Evolutionary conservation across 2,888 invertebrate genomes (phyloP).

Genomic region (Lottia scabra): DNA sequence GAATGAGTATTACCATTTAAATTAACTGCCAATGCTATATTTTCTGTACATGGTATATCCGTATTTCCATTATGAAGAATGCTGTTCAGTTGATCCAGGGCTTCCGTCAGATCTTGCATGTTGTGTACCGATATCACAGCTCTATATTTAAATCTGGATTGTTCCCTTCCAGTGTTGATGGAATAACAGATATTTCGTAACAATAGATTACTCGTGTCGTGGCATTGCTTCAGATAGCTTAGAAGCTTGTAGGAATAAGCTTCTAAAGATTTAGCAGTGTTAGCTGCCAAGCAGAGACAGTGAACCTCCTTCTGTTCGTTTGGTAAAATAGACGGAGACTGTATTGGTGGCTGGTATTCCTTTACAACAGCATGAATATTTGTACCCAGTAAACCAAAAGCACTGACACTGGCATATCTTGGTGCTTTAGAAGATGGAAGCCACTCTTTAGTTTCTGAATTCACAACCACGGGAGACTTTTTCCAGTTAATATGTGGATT

Average conservation of each 20-base stretch:
- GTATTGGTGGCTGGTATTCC: background rate
- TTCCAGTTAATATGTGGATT: conserved; percentile 2
- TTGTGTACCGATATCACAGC: background rate
- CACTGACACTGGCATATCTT: background rate
- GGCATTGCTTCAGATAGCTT: background rate
- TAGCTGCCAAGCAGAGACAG: background rate
- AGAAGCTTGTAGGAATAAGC: background rate
- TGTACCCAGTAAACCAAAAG: background rate
- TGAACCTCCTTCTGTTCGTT: background rate
- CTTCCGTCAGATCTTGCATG: background rate
- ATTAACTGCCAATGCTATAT: background rate
- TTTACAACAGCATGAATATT: background rate
- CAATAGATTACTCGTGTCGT: background rate
- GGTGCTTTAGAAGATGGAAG: background rate
- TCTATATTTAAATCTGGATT: background rate
- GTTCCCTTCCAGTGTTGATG: background rate
- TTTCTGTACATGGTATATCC: background rate
- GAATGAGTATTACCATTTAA: background rate
- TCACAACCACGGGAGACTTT: background rate
- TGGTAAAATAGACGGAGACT: background rate
- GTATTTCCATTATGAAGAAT: background rate
- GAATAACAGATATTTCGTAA: background rate
- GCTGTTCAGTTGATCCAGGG: background rate
- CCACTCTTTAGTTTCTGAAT: background rate
- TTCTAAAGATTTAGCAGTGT: background rate